Conservation (phyloP, 2,797 vertebrate species). For the Pseudocheirus occidentalis region DNA sequence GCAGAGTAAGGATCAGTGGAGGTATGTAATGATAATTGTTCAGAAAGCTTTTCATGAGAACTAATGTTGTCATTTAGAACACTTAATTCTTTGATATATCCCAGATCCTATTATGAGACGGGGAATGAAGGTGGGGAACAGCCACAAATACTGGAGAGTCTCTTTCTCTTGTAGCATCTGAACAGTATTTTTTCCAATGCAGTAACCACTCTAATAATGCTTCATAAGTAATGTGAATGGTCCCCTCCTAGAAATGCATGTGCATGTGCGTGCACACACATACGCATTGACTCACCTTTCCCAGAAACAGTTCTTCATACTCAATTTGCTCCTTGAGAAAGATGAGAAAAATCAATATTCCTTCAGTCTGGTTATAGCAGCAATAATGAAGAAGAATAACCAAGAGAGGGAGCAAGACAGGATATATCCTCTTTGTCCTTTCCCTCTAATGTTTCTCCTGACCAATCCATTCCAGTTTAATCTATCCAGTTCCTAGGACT, state of each 20-base stretch:
- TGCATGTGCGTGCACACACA: no score
- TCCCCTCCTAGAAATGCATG: neutral
- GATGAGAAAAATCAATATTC: slow-evolving; percentile 11
- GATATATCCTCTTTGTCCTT: neutral
- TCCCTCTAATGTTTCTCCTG: neutral
- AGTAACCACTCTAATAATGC: slow-evolving; percentile 23
- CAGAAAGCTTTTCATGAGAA: slow-evolving; percentile 10
- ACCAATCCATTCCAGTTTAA: neutral
- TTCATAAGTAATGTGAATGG: neutral
- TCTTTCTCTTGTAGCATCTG: neutral
- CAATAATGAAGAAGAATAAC: neutral
- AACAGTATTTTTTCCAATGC: neutral
- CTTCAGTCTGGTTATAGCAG: neutral
- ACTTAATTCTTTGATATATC: slow-evolving; percentile 9
- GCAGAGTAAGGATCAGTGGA: neutral
- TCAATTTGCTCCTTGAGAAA: neutral
- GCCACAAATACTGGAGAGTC: neutral
- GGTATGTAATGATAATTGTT: neutral
- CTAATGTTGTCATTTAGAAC: slow-evolving; percentile 14
- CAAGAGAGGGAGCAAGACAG: neutral
- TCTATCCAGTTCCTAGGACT: neutral
- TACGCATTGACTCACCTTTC: no score
- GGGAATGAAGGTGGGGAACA: neutral
- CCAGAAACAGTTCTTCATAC: neutral
- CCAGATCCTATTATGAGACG: neutral